phyloP scores from a whole-genome alignment of 1,140 invertebrate species.

The Drosophila bipectinata region DNA sequence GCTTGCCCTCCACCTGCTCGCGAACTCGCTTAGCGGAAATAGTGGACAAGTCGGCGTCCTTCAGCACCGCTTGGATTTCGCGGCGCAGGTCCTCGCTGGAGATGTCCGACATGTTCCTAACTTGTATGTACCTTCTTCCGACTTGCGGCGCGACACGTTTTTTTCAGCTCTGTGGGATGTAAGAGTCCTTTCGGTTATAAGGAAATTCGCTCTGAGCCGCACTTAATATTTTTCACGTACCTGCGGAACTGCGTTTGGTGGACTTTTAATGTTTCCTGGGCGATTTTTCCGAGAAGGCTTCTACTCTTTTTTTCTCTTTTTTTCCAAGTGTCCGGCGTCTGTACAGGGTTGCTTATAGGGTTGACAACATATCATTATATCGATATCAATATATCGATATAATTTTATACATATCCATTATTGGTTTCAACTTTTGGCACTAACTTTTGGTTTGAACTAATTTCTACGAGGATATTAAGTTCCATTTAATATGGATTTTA shows the following conservation, averaged over 20 bases:
- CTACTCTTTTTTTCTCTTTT: constrained; percentile 60
- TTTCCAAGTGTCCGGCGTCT: constrained; percentile 64
- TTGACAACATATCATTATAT: background rate
- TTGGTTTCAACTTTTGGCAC: too few species aligned
- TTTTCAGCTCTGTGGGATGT: constrained; percentile 15
- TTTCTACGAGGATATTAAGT: too few species aligned
- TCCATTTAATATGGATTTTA: too few species aligned
- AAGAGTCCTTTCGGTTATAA: background rate
- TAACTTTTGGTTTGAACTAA: too few species aligned
- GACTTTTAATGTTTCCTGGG: constrained; percentile 35
- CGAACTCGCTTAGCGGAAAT: constrained; percentile 96
- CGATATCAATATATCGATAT: too few species aligned
- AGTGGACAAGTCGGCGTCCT: constrained; percentile 92
- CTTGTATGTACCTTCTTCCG: background rate
- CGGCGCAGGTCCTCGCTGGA: constrained; percentile 69
- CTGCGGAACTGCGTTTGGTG: constrained; percentile 7
- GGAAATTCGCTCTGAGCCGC: constrained; percentile 1
- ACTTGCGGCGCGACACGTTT: constrained; percentile 24
- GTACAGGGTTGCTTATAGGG: constrained; percentile 47
- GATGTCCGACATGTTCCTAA: constrained; percentile 79
- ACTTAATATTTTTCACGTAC: constrained; percentile 7
- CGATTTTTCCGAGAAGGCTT: constrained; percentile 23
- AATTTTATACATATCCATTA: too few species aligned
- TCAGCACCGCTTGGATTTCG: constrained; percentile 87
- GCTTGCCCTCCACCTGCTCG: constrained; percentile 92